Conservation (phyloP, 2,888 invertebrate genomes). For the Silvanus unidentatus region DNA sequence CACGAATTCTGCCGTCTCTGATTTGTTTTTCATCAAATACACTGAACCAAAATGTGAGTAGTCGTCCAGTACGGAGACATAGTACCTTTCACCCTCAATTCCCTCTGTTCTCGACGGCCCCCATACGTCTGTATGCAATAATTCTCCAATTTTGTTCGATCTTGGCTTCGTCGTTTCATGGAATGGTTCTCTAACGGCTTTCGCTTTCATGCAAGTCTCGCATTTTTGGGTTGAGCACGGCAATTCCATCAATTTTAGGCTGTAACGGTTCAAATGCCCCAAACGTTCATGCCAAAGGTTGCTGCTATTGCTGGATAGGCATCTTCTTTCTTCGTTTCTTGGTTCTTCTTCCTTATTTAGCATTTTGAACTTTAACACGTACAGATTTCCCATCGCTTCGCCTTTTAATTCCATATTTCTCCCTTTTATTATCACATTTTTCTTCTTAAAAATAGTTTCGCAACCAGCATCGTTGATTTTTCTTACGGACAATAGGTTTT, state of each 20-base stretch:
- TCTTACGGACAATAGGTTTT: constrained; percentile 8
- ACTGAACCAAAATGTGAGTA: not conserved
- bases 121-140: constrained; percentile 9
- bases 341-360: not conserved
- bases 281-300: not conserved
- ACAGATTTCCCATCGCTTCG: not conserved
- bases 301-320: not conserved
- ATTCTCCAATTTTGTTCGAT: constrained; percentile 7
- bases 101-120: constrained; percentile 1
- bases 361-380: not conserved
- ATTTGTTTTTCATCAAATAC: not conserved
- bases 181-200: constrained; percentile 9
- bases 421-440: not conserved
- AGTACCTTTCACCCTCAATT: not conserved
- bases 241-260: not conserved
- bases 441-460: not conserved
- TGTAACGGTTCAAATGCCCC: not conserved
- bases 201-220: not conserved
- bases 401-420: not conserved
- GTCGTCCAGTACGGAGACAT: not conserved
- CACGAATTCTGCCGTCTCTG: not conserved
- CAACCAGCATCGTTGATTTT: not conserved
- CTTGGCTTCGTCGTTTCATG: not conserved
- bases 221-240: not conserved
- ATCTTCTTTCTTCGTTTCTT: too few relatives aligned